Base-by-base conservation (phyloP, 2,888 invertebrate genomes). In the Sepiola atlantica region DNA sequence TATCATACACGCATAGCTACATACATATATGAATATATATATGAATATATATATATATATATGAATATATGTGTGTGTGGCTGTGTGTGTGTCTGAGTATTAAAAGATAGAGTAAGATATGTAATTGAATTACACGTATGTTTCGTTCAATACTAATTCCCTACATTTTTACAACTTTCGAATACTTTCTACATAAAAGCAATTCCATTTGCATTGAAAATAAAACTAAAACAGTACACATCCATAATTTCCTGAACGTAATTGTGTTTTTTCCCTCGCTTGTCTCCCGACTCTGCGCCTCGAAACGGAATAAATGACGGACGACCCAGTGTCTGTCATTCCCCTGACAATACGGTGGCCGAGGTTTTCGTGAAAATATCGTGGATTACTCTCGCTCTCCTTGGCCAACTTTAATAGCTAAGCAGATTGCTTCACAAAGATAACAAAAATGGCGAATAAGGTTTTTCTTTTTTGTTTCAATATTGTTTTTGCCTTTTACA, bases 181-280 rank as follows among this genome's bases (percentile, higher is more conserved):
- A 77, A 77, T 6, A 77, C 77, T 77, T 77, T 77, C 77, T 77
- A 28, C 77, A 77, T 77, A 77, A 77, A 77, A 77, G 77, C 77
- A 77, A 77, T 77, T 77, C 77, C 77, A n/a, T 77, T 77, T n/a
- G 77, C n/a, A 24, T 77, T 77, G 77, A 77, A 77, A 77, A 77
- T 77, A 77, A 77, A 77, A 77, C 77, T n/a, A 77, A 77, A 77
- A 77, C 77, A 77, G 28, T 77, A 12, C 77, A 24, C 77, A 77
- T 77, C 77, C 77, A 77, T 77, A 77, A 77, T 77, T 77, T 77
- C n/a, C 77, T 12, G 28, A 77, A 77, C 28, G 77, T 77, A 77
- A 77, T 77, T 77, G 77, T 77, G 28, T 77, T 77, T 77, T 61
- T 77, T 77, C 21, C 24, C 45, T 28, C 28, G 28, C n/a, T n/a